Evolutionary conservation across 2,797 vertebrate species (phyloP).

Genomic region (Gallirallus australis): DNA sequence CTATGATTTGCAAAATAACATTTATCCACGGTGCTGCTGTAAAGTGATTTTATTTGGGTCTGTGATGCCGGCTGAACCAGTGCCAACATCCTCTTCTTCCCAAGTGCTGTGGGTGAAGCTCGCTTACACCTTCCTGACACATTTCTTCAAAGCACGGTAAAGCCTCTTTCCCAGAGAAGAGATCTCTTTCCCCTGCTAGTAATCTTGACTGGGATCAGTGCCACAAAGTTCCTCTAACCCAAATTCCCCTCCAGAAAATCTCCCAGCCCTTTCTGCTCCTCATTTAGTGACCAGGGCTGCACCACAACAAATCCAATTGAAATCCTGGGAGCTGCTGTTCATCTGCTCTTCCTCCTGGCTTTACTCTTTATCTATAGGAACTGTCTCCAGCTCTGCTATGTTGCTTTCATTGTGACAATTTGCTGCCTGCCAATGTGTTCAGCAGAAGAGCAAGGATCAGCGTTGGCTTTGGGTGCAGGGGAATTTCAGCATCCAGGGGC

Average conservation of each 20-base stretch:
- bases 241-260: background rate
- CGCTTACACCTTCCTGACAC: background rate
- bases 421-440: background rate
- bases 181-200: background rate
- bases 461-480: background rate
- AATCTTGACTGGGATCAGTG: background rate
- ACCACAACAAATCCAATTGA: background rate
- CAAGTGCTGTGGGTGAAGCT: background rate
- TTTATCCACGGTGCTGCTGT: background rate
- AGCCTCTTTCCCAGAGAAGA: background rate
- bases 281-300: background rate
- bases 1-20: background rate
- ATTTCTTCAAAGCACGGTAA: background rate
- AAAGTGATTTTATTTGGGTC: background rate
- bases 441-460: background rate
- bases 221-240: background rate
- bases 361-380: background rate
- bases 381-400: background rate
- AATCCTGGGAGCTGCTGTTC: background rate
- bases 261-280: background rate
- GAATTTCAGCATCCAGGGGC: background rate
- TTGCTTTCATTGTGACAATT: background rate
- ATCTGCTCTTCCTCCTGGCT: background rate
- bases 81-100: conserved; percentile 25
- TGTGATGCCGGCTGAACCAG: background rate